Evolutionary conservation across 1,140 invertebrate species (phyloP).

Genomic region (Sitodiplosis mosellana): DNA sequence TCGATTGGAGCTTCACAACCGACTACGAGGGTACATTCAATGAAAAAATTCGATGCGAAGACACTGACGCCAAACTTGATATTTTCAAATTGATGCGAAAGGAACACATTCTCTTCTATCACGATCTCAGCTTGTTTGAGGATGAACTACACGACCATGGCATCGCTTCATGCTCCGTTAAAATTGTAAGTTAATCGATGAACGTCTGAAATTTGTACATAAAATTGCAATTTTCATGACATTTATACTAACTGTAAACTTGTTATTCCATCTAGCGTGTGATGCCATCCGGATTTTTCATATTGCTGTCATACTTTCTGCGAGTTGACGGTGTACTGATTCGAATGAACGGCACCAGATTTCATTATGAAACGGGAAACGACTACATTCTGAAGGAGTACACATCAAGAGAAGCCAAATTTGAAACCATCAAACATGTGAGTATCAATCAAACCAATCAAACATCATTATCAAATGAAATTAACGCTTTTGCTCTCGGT

Average conservation of each 20-base stretch:
- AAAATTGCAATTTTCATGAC: background rate
- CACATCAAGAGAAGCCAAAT: slow-evolving; percentile 50
- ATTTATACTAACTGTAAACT: no score
- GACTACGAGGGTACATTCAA: slow-evolving; percentile 72
- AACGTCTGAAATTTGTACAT: slow-evolving; percentile 1
- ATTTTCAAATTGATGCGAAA: slow-evolving; percentile 74
- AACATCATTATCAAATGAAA: background rate
- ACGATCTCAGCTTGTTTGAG: slow-evolving; percentile 87
- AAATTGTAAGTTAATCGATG: slow-evolving; percentile 60
- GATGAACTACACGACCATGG: slow-evolving; percentile 98
- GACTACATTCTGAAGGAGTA: slow-evolving; percentile 59
- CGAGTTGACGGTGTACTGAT: slow-evolving; percentile 86
- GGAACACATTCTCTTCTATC: slow-evolving; percentile 89
- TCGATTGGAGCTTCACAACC: slow-evolving; percentile 98
- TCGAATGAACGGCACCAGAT: slow-evolving; percentile 76
- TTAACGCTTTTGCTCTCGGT: slow-evolving; percentile 3
- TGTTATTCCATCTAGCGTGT: slow-evolving; percentile 52
- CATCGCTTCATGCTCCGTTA: slow-evolving; percentile 70
- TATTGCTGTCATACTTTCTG: slow-evolving; percentile 79
- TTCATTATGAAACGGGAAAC: slow-evolving; percentile 67
- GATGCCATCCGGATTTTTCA: slow-evolving; percentile 87
- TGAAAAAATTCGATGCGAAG: slow-evolving; percentile 34
- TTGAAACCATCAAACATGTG: slow-evolving; percentile 33
- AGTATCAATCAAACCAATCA: slow-evolving; percentile 1
- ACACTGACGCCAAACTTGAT: slow-evolving; percentile 66